These are phyloP conservation scores for Delphinapterus leucas DNA, from an alignment of 2,113 vertebrate species.

Conservation along the genomic window DNA sequence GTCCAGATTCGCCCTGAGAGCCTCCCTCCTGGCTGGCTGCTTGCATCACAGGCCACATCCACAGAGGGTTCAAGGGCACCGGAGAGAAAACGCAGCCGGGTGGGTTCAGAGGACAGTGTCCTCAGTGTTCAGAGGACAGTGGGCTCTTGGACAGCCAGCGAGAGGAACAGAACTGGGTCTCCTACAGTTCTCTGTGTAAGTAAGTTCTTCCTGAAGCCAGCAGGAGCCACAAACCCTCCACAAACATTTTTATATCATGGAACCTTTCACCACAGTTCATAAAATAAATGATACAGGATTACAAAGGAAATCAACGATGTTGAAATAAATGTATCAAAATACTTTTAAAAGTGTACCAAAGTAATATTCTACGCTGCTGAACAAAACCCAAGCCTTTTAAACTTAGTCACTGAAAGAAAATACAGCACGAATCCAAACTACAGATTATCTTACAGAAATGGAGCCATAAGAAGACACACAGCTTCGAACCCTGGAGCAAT, in stretches of 20 bases:
- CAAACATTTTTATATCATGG: background rate
- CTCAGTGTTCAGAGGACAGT: background rate
- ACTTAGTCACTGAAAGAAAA: constrained; percentile 65
- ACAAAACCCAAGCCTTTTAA: constrained; percentile 76
- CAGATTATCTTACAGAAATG: constrained; percentile 67
- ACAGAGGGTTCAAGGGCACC: too few species aligned
- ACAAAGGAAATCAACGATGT: background rate
- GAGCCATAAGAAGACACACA: constrained; percentile 69
- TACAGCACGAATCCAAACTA: constrained; percentile 57
- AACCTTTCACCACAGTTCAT: background rate
- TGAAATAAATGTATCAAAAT: background rate
- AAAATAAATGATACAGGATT: background rate
- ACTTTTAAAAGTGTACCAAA: background rate
- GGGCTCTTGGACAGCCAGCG: background rate
- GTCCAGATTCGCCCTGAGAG: background rate
- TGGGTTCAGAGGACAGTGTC: background rate
- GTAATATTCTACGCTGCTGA: constrained; percentile 1
- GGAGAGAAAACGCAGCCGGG: background rate
- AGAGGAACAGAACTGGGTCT: background rate
- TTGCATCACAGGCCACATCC: background rate
- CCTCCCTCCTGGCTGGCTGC: background rate
- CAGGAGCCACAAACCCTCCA: background rate
- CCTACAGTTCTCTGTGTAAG: background rate
- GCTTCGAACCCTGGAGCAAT: constrained; percentile 79
- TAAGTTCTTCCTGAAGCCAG: background rate